Conservation (phyloP, 2,797 vertebrate genomes). For the Dryobates pubescens region DNA sequence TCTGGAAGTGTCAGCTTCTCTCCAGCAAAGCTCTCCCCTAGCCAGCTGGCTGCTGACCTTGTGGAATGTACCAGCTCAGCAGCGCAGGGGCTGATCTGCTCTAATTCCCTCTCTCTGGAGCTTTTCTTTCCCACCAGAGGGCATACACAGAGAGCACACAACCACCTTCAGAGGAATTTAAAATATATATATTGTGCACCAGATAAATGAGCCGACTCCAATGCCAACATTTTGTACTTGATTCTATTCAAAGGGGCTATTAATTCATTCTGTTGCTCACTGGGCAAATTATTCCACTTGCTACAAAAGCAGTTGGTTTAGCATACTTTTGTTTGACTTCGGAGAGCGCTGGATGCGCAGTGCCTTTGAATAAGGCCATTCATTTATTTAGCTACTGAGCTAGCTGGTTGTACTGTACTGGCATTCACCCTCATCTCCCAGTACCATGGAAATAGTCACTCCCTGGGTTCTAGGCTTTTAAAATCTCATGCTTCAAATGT, state of each 20-base stretch:
- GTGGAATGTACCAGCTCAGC: slow-evolving; percentile 39
- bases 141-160: slow-evolving; percentile 18
- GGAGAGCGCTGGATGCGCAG: neutral
- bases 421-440: neutral
- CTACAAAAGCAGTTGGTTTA: slow-evolving; percentile 47
- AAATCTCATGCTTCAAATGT: neutral
- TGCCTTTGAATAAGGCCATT: slow-evolving; percentile 32
- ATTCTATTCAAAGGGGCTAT: slow-evolving; percentile 10
- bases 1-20: slow-evolving; percentile 18
- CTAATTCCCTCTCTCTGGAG: slow-evolving; percentile 33
- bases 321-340: slow-evolving; percentile 21
- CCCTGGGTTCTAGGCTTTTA: neutral
- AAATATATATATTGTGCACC: slow-evolving; percentile 30
- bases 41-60: slow-evolving; percentile 19
- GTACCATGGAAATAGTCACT: neutral
- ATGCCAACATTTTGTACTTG: slow-evolving; percentile 1
- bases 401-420: neutral
- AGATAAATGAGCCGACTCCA: slow-evolving; percentile 7
- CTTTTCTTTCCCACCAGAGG: slow-evolving; percentile 58
- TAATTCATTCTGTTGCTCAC: slow-evolving; percentile 20
- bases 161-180: slow-evolving; percentile 34
- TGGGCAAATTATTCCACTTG: slow-evolving; percentile 48
- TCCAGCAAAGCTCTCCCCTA: neutral
- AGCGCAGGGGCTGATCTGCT: slow-evolving; percentile 30
- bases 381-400: slow-evolving; percentile 21